These are phyloP conservation scores for Thymelicus lineola DNA, from an alignment of 2,888 invertebrate species.

Conservation along the genomic window DNA sequence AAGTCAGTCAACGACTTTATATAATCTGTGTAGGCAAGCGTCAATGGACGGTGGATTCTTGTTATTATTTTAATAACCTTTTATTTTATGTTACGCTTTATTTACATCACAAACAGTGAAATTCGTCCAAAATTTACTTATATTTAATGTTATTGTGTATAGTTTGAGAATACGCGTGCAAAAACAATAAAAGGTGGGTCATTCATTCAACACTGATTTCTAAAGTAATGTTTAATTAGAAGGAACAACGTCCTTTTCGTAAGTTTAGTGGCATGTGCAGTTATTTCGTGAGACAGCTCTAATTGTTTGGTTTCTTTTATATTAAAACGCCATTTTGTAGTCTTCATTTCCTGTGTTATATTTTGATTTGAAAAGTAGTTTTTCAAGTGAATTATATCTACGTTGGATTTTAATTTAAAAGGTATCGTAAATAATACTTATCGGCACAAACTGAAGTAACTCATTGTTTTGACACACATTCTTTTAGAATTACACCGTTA, in stretches of 20 bases:
- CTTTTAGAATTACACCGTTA: constrained; percentile 31
- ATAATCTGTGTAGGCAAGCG: constrained; percentile 5
- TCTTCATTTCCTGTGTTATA: constrained; percentile 8
- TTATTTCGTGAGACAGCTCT: constrained; percentile 72
- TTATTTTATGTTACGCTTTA: constrained; percentile 71
- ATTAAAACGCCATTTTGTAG: constrained; percentile 74
- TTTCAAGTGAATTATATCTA: neutral
- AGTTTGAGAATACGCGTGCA: constrained; percentile 45
- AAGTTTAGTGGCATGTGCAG: constrained; percentile 74
- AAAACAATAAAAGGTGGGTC: constrained; percentile 62
- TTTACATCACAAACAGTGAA: constrained; percentile 62
- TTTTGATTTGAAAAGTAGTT: constrained; percentile 1
- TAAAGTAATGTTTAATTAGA: constrained; percentile 67
- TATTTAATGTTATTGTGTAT: constrained; percentile 52
- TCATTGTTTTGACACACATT: constrained; percentile 26
- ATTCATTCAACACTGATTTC: constrained; percentile 67
- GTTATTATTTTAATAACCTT: constrained; percentile 82
- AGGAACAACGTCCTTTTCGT: constrained; percentile 64
- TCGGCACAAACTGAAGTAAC: neutral
- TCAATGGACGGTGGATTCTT: constrained; percentile 48
- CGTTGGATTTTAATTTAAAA: constrained; percentile 3
- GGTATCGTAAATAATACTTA: constrained; percentile 23
- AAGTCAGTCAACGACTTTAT: neutral
- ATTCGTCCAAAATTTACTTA: constrained; percentile 48
- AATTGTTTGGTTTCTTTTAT: constrained; percentile 71